A percentile compares a stretch with the other conserved stretches of the same genome.
Conservation (phyloP, 1,140 invertebrate species). For the Rhizoglyphus robini region DNA sequence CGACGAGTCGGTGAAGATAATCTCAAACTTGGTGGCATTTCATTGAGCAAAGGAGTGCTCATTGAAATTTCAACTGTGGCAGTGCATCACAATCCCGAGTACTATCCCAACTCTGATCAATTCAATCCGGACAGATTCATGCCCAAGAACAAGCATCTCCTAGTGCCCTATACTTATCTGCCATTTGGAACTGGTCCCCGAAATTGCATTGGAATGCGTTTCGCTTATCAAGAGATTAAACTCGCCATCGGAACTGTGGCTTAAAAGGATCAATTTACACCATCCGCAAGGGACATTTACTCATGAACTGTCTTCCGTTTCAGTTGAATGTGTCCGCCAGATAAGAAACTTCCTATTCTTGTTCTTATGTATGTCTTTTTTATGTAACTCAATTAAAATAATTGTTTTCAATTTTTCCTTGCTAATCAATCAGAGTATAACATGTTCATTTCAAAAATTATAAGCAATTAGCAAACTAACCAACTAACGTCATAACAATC, state of each 20-base stretch:
- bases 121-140: constrained; percentile 24
- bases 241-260: constrained; percentile 37
- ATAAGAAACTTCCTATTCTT: too few species aligned
- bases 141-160: constrained; percentile 25
- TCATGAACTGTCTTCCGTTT: too few species aligned
- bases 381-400: too few species aligned
- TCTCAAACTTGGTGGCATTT: constrained; percentile 17
- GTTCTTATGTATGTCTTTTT: too few species aligned
- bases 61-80: constrained; percentile 20
- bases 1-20: constrained; percentile 3
- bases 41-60: constrained; percentile 9
- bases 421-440: too few species aligned
- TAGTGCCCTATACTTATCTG: constrained; percentile 32
- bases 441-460: too few species aligned
- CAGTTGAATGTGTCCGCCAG: too few species aligned
- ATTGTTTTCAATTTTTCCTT: too few species aligned
- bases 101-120: constrained; percentile 21
- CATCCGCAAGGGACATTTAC: too few species aligned
- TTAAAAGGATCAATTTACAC: too few species aligned
- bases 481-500: too few species aligned
- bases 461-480: too few species aligned
- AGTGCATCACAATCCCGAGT: constrained; percentile 24
- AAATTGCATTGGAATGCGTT: constrained; percentile 44
- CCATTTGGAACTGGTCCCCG: constrained; percentile 42
- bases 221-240: constrained; percentile 50